Percentiles rank a stretch among this genome's conserved stretches.
Evolutionary conservation across 1,140 invertebrate species (phyloP).

Genomic region (Scaptomyza hsui): DNA sequence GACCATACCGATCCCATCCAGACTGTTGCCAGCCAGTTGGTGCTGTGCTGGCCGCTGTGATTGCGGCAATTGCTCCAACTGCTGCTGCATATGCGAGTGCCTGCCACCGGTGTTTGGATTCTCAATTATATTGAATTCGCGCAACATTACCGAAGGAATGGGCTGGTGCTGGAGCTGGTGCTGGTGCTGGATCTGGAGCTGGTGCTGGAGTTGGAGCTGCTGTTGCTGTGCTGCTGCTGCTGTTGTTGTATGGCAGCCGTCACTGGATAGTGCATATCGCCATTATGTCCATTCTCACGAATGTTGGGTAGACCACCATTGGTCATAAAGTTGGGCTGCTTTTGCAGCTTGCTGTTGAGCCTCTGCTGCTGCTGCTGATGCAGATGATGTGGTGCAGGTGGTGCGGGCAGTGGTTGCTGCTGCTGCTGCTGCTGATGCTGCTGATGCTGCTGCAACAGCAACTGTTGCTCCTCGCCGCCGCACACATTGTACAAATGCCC

Average conservation of each 20-base stretch:
- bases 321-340: constrained; percentile 71
- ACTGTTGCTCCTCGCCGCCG: constrained; percentile 67
- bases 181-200: constrained; percentile 50
- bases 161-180: constrained; percentile 58
- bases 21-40: constrained; percentile 35
- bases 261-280: constrained; percentile 40
- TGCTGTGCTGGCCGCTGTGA: constrained; percentile 28
- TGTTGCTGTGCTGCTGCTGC: constrained; percentile 48
- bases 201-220: constrained; percentile 34
- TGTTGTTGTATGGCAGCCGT: constrained; percentile 34
- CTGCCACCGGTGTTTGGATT: constrained; percentile 76
- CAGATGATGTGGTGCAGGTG: constrained; percentile 60
- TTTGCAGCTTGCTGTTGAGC: constrained; percentile 74
- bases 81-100: constrained; percentile 45
- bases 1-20: constrained; percentile 21
- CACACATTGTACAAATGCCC: constrained; percentile 51
- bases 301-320: constrained; percentile 79
- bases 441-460: constrained; percentile 67
- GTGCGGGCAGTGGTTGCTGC: constrained; percentile 42
- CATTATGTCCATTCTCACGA: constrained; percentile 72
- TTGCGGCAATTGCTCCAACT: constrained; percentile 61
- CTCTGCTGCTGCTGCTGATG: constrained; percentile 78
- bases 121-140: constrained; percentile 83
- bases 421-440: constrained; percentile 35
- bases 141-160: constrained; percentile 79